Evolutionary conservation across 2,113 vertebrate genomes (phyloP), one percentile per base, ranked within the genome.

Genomic region (Epinephelus moara): DNA sequence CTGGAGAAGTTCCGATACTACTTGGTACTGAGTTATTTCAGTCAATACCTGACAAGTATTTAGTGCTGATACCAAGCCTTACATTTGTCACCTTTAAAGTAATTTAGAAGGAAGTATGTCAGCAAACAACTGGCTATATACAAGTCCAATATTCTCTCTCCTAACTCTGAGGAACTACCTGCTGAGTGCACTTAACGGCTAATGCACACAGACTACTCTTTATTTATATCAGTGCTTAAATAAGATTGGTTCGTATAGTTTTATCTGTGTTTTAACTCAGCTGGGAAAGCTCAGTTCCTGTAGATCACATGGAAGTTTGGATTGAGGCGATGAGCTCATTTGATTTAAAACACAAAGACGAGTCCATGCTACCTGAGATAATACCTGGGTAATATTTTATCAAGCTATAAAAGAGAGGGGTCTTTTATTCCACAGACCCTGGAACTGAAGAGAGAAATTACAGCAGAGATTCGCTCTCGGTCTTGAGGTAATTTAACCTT

Each of bases 401-500:
- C 78, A 30, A 40, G 79, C 69, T 81, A 82, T 87, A 74, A 79
- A 87, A 78, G 69, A 89, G 77, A 66, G 57, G 72, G 75, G 84
- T 63, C 55, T 84, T 88, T 82, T 78, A 89, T 90, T 84, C 67
- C 21, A 33, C 60, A 55, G 40, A 84, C 81, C 71, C 52, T 84
- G 81, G 68, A 88, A 87, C 89, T 75, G 37, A 86, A 52, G 49
- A 82, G 82, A 89, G 72, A 88, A 93, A 85, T 82, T 86, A 86
- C 40, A 69, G 72, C 74, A 80, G 81, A 74, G 86, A 88, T 68
- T 72, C 27, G 76, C 85, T 85, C 74, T 83, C 52, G 45, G 75
- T 92, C 87, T 80, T 88, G 74, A 76, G 86, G 93, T 94, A 93
- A 95, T 92, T 89, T 91, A 89, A 94, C 89, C 92, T 94, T 92